Conservation (phyloP, 2,113 vertebrate species). For the Murina feae region DNA sequence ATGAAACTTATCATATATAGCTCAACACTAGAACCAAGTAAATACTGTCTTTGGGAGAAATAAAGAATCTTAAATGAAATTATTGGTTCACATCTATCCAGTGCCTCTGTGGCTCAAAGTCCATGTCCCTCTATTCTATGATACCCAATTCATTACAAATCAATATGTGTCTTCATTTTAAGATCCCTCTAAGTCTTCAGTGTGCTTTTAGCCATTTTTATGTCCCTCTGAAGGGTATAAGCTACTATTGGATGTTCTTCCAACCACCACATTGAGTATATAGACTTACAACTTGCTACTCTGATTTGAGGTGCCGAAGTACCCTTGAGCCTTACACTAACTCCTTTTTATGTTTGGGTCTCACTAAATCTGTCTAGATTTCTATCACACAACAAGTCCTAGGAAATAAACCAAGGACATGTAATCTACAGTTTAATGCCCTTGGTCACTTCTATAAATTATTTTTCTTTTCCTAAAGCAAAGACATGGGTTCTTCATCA, state of each 20-base stretch:
- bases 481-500: neutral
- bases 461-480: neutral
- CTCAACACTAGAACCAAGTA: neutral
- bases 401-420: neutral
- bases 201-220: neutral
- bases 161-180: neutral
- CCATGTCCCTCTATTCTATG: neutral
- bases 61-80: neutral
- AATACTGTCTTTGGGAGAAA: neutral
- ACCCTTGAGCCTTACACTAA: neutral
- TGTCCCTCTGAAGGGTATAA: neutral
- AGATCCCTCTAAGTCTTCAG: neutral
- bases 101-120: neutral
- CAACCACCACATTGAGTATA: neutral
- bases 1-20: neutral
- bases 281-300: neutral
- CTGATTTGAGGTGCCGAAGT: neutral
- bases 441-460: neutral
- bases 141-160: neutral
- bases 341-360: neutral
- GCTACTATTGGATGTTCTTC: neutral
- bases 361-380: neutral
- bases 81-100: neutral
- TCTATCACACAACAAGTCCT: neutral
- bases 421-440: neutral